These are phyloP conservation scores for Moxostoma hubbsi DNA, from an alignment of 2,797 vertebrate genomes.

Conservation along the genomic window DNA sequence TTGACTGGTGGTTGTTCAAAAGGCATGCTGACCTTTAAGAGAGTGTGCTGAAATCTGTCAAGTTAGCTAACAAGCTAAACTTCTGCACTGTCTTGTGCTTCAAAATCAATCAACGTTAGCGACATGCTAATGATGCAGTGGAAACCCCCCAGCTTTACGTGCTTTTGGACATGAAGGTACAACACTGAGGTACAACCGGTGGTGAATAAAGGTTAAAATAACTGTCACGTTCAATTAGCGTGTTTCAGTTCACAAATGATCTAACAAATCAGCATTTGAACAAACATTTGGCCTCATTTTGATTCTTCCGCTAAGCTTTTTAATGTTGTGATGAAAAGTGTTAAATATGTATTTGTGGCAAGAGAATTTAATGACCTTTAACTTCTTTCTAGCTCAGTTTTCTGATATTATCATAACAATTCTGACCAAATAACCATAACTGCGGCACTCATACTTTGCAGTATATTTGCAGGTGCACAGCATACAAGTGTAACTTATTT, in stretches of 20 bases:
- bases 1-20: conserved; percentile 61
- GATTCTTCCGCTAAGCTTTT: not conserved
- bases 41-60: conserved; percentile 67
- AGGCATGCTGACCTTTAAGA: conserved; percentile 74
- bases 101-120: conserved; percentile 67
- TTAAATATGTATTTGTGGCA: conserved; percentile 17
- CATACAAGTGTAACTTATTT: too few relatives aligned
- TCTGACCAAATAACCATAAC: not conserved
- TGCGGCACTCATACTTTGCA: too few relatives aligned
- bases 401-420: too few relatives aligned
- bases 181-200: conserved; percentile 55
- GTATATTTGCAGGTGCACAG: too few relatives aligned
- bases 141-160: conserved; percentile 58
- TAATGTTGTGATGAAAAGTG: not conserved
- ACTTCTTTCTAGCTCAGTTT: not conserved
- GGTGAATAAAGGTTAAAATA: conserved; percentile 52
- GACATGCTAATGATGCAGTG: conserved; percentile 66
- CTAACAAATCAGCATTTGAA: conserved; percentile 47
- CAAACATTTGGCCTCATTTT: conserved; percentile 32
- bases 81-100: conserved; percentile 58
- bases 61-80: conserved; percentile 61
- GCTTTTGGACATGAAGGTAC: conserved; percentile 56
- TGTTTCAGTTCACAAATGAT: conserved; percentile 35
- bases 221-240: conserved; percentile 55
- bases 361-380: conserved; percentile 13